Evolutionary conservation across 2,888 invertebrate species (phyloP).

Genomic region (Chrysolina oricalcia): DNA sequence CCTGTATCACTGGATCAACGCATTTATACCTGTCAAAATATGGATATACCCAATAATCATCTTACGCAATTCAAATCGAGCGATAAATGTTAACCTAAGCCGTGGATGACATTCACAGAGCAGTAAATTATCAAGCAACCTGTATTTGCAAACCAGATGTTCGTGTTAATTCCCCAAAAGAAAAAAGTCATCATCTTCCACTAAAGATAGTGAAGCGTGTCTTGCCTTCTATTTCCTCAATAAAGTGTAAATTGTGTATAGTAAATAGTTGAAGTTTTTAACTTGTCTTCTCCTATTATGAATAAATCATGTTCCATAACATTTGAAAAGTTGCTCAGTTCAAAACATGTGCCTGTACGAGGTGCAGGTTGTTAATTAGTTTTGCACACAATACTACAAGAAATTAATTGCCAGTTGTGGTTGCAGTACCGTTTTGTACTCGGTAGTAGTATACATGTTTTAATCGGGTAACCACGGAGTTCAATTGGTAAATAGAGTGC

Average conservation of each 20-base stretch:
- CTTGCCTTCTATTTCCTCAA: conserved; percentile 9
- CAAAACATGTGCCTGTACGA: background rate
- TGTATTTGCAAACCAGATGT: conserved; percentile 2
- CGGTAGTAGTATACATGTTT: background rate
- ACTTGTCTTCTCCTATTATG: background rate
- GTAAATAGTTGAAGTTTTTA: background rate
- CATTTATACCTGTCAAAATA: background rate
- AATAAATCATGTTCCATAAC: background rate
- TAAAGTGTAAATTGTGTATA: conserved; percentile 15
- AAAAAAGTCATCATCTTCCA: conserved; percentile 10
- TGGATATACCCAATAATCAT: background rate
- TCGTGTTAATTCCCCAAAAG: background rate
- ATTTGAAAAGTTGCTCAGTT: conserved; percentile 5
- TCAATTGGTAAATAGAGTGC: no score
- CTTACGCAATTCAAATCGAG: background rate
- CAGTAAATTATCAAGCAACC: background rate
- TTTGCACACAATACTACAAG: conserved; percentile 15
- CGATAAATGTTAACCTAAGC: background rate
- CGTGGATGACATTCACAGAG: background rate
- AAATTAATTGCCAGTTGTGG: conserved; percentile 4
- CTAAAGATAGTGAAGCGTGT: conserved; percentile 17
- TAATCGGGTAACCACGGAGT: background rate
- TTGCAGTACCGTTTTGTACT: background rate
- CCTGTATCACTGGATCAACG: no score
- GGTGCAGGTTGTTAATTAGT: conserved; percentile 1